Evolutionary conservation across 2,888 invertebrate genomes (phyloP), one percentile per base, ranked within the genome.

Genomic region (Lymantria monacha): DNA sequence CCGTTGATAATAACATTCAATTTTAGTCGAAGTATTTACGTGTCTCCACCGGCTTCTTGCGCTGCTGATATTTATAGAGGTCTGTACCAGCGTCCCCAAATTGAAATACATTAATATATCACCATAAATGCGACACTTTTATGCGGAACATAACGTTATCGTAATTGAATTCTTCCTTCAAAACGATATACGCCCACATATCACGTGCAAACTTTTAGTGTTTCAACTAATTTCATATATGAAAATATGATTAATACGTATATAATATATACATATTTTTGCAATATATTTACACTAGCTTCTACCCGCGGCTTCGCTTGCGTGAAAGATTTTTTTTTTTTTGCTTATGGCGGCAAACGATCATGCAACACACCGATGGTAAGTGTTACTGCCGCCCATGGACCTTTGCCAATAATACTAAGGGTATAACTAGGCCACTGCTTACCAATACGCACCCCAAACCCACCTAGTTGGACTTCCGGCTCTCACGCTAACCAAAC

Each of bases 91-190:
- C 81, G 83, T 81, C 76, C 78, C 87, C 87, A 88, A 91, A 91
- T 90, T 91, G 90, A 90, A 91, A 91, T 88, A 90, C 88, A 91
- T 91, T 91, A 89, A 91, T 91, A 91, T 90, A 87, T 89, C 87
- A 90, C 87, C 88, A 89, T 88, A 89, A 90, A 89, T 82, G 88
- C 87, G 90, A 91, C 90, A 89, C 84, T 89, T 90, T 87, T 87
- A 83, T 83, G 84, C 83, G 84, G 79, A 81, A 87, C 88, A 87
- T 87, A 87, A 86, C 88, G 86, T 86, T 89, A 87, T 86, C 88
- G 85, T 89, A 90, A 90, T 89, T 89, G 89, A 84, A 86, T 90
- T 88, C 87, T 85, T 87, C 85, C 84, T 81, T 82, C 78, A 72
- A 76, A 78, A 81, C 81, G 83, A 74, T 74, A 65, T 63, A 69